Conservation (phyloP, 2,888 invertebrate species). For the Sphinx pinastri region DNA sequence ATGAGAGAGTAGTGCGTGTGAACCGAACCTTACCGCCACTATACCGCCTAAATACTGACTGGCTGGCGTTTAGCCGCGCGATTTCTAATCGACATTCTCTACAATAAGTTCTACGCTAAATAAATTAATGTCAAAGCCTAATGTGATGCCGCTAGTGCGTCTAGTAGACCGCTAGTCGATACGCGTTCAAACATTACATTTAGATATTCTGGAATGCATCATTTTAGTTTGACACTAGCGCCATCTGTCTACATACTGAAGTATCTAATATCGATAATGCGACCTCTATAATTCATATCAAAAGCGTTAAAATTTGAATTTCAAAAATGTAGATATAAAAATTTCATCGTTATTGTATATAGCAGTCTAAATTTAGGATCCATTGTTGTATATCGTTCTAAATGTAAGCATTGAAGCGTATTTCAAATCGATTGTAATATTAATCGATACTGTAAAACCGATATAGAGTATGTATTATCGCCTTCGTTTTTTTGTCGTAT, state of each 20-base stretch:
- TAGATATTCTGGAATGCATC: slow-evolving; percentile 69
- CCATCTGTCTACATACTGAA: slow-evolving; percentile 14
- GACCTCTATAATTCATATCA: slow-evolving; percentile 34
- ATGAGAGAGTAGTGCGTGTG: slow-evolving; percentile 18
- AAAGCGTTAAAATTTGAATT: slow-evolving; percentile 22
- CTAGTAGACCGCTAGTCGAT: slow-evolving; percentile 22
- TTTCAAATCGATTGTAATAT: slow-evolving; percentile 35
- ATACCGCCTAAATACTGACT: slow-evolving; percentile 79
- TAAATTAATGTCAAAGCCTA: slow-evolving; percentile 57
- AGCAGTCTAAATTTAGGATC: slow-evolving; percentile 57
- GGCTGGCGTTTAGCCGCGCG: slow-evolving; percentile 63
- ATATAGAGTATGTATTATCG: slow-evolving; percentile 15
- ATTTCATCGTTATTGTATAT: slow-evolving; percentile 30
- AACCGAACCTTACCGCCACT: slow-evolving; percentile 48
- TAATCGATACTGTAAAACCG: slow-evolving; percentile 26
- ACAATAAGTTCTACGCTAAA: slow-evolving; percentile 59
- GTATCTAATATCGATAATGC: slow-evolving; percentile 45
- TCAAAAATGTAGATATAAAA: slow-evolving; percentile 25
- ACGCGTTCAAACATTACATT: slow-evolving; percentile 23
- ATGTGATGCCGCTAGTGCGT: slow-evolving; percentile 39
- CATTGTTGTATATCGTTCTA: slow-evolving; percentile 45
- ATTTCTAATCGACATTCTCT: slow-evolving; percentile 50
- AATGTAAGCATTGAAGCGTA: slow-evolving; percentile 47
- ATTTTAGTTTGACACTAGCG: slow-evolving; percentile 25
- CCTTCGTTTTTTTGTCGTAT: slow-evolving; percentile 7